These are phyloP conservation scores for Sciurus vulgaris DNA, from an alignment of 2,797 vertebrate genomes.

Conservation along the genomic window DNA sequence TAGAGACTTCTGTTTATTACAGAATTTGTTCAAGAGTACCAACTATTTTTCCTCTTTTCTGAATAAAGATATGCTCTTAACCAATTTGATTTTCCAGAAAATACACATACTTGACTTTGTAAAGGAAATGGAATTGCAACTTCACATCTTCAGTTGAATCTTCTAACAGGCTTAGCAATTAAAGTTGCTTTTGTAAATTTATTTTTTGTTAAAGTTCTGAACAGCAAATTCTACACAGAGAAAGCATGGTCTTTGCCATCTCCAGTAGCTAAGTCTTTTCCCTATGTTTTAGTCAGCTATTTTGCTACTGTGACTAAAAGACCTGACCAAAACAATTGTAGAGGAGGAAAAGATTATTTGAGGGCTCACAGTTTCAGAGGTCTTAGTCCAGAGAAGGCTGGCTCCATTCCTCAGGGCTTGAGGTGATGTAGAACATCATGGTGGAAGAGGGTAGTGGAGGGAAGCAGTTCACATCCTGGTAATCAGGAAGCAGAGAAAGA, in stretches of 20 bases:
- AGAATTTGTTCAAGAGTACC: constrained; percentile 1
- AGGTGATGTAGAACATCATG: too few relatives aligned
- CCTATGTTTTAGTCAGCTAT: too few relatives aligned
- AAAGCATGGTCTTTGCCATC: not conserved
- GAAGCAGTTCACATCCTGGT: too few relatives aligned
- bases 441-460: too few relatives aligned
- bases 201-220: constrained; percentile 32
- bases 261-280: not conserved
- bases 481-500: too few relatives aligned
- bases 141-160: not conserved
- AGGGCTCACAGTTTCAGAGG: too few relatives aligned
- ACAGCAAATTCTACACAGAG: not conserved
- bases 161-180: not conserved
- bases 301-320: too few relatives aligned
- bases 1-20: not conserved
- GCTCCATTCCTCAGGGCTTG: too few relatives aligned
- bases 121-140: not conserved
- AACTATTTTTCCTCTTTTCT: not conserved
- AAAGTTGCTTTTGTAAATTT: constrained; percentile 15
- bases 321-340: too few relatives aligned
- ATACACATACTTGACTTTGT: not conserved
- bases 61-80: not conserved
- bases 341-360: too few relatives aligned
- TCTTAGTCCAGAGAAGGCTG: too few relatives aligned
- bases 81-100: not conserved